Conservation (phyloP, 53 echinoderm and acorn worm species). For the Apostichopus leukothele region DNA sequence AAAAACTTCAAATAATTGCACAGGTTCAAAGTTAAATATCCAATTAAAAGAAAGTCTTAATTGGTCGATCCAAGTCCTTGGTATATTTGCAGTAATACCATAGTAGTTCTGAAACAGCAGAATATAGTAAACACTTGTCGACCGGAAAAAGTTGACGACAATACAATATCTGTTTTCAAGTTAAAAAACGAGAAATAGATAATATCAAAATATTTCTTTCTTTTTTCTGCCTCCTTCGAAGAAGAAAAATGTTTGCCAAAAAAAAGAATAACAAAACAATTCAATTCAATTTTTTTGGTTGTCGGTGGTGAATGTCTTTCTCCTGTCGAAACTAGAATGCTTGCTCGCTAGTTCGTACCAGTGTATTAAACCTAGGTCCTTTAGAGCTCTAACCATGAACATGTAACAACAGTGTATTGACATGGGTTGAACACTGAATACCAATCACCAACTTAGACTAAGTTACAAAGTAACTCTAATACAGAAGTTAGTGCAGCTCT, state of each 20-base stretch:
- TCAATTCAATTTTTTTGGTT: background rate
- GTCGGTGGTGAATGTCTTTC: background rate
- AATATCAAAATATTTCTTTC: background rate
- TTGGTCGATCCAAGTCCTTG: background rate
- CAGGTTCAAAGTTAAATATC: constrained; percentile 26
- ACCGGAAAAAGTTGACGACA: background rate
- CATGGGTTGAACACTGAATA: constrained; percentile 35
- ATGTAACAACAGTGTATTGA: constrained; percentile 42
- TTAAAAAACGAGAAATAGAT: background rate
- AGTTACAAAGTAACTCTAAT: constrained; percentile 43
- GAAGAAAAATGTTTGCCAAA: background rate
- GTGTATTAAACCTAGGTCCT: constrained; percentile 11
- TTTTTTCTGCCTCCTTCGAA: background rate
- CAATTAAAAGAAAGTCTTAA: constrained; percentile 7
- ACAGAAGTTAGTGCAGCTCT: constrained; percentile 30
- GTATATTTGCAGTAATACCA: background rate
- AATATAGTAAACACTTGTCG: background rate
- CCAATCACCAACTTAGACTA: constrained; percentile 32
- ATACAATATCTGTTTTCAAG: background rate
- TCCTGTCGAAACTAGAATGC: constrained; percentile 5
- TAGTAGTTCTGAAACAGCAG: background rate
- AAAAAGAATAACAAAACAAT: background rate
- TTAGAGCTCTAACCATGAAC: constrained; percentile 15
- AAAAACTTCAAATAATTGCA: background rate
- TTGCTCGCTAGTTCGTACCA: constrained; percentile 8